Evolutionary conservation across 2,888 invertebrate species (phyloP), one percentile per base, ranked within the genome.

Genomic region (Elysia crispata): DNA sequence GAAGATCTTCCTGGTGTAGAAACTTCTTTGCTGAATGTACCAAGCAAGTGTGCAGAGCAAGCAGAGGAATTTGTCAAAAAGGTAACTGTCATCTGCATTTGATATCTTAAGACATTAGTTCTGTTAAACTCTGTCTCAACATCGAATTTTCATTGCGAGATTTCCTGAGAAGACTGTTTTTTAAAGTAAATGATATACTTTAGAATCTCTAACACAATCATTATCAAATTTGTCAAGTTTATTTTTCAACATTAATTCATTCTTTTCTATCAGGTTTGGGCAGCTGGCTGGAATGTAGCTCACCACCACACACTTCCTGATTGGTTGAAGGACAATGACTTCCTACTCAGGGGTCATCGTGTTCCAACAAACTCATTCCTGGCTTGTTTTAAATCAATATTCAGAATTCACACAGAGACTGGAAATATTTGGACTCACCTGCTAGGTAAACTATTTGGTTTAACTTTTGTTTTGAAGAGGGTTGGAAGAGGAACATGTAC

Each of bases 341-440:
- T 97, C 91, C 94, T 99, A 76, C 96, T 97, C 89, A 95, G 96
- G 87, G 98, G 99, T 20, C 99, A 99, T 92, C 94, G 99, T 81
- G 98, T 99, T 64, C 99, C 98, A 0, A 94, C 99, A 85, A 97
- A 98, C 41, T 98, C 98, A 41, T 98, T 99, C 92, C 95, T 96
- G 87, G 98, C 97, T 20, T 99, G 99, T 92, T 98, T 99, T 92
- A 97, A 96, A 90, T 98, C 98, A 82, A 98, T 99, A 89, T 99
- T 99, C 93, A 95, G 98, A 84, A 95, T 99, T 86, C 99, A 99
- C 93, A 99, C 99, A 0, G 99, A 99, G 93, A 99, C 99, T 20
- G 99, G 98, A 70, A 99, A 99, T 91, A 99, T 99, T 88, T 99
- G 99, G 99, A 98, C 98, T 50, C 98, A 98, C 93, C 93, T 98